Base-by-base conservation (phyloP, 2,888 invertebrate species). In the Phengaris alcon region DNA sequence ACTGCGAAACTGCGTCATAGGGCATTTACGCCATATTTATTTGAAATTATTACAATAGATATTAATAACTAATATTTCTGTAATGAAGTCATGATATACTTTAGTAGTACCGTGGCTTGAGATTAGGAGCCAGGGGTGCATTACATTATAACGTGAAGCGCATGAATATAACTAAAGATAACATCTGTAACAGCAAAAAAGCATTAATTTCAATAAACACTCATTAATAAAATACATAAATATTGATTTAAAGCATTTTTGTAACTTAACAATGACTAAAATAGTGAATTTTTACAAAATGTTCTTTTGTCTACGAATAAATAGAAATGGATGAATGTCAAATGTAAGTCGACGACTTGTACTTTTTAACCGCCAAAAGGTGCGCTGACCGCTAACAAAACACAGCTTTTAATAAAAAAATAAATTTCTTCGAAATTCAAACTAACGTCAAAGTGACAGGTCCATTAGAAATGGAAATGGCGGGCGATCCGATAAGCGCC, bases 341-440 rank as follows among this genome's bases (percentile, higher is more conserved):
- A 70, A 75, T 70, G 70, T 57, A 70, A 55, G 69, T 70, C 69
- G 57, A 70, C 54, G 12, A 22, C 48, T 48, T 55, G 59, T 73
- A n/a, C 6, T 68, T 70, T 70, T 55, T 57, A 12, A 79, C 77
- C 76, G 76, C 68, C 74, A 72, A 77, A 76, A 78, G 79, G 81
- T 78, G 79, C 77, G 59, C 76, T 69, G 78, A 80, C 80, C 79
- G 80, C 80, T 77, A 76, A 76, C 77, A 70, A 77, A 79, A 78
- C 76, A 64, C 75, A 55, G 69, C 72, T 74, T 68, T 74, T 68
- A 74, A 57, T 75, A 76, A 46, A 22, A 48, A 57, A 68, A 69
- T 57, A 22, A 10, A 68, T 48, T 52, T 10, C 64, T 75, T 72
- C 75, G 73, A 73, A 73, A 52, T 72, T 15, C 70, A 75, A 52